Evolutionary conservation across 2,113 vertebrate genomes (phyloP), one percentile per base, ranked within the genome.

Genomic region (Varanus komodoensis): DNA sequence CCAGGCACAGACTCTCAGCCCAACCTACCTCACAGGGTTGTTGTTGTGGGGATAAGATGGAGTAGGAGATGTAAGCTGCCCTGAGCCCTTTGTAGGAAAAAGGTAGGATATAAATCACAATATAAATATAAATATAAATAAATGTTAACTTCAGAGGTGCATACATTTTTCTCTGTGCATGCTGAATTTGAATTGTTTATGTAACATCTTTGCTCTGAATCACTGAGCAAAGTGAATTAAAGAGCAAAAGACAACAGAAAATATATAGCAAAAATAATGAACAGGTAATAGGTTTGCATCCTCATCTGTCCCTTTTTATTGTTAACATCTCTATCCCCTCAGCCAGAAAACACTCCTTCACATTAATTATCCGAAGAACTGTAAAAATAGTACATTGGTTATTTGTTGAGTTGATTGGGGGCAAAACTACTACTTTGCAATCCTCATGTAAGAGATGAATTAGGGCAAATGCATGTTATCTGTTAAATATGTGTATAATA

Each of bases 181-280:
- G 48, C 44, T 87, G 17, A 27, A 38, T 91, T 82, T 87, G 71
- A 78, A 77, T 50, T 87, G 71, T 61, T 87, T 84, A 83, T 83
- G 73, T 69, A 87, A 91, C 57, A 77, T 52, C 54, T 87, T 87
- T 83, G 23, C 32, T 87, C 52, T 77, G 74, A 75, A 64, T 75
- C 29, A 29, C 44, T 83, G 44, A 87, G 32, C 57, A 83, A 87
- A 67, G 32, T 52, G 32, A 25, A 44, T 34, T 50, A 44, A 79
- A 50, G 61, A 64, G 61, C 32, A 3, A 21, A 17, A 69, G 73
- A 50, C 68, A 79, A 68, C 52, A 89, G 32, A 69, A 57, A 85
- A 79, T 38, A 15, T 57, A 32, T 14, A 80, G 8, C 19, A 86
- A 80, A 81, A 86, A 81, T 15, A 61, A 81, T 86, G 57, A 32